A percentile compares a stretch with the other conserved stretches of the same genome.
phyloP scores from a whole-genome alignment of 2,113 vertebrate genomes.

The Tonatia bakeri region DNA sequence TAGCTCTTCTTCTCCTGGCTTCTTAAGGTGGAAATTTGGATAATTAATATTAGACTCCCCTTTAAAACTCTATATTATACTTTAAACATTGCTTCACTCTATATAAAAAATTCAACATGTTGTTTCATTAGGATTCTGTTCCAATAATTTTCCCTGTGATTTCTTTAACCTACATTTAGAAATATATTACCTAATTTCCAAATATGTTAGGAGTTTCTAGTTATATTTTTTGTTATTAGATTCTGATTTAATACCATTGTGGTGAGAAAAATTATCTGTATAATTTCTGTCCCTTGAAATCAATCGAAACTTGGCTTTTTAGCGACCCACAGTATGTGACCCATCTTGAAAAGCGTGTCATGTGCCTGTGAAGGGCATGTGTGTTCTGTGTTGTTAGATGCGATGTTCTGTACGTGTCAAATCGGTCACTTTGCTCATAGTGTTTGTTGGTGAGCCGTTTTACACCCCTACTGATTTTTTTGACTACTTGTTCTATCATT shows the following conservation, averaged over 20 bases:
- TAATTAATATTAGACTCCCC: not conserved
- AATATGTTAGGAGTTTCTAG: not conserved
- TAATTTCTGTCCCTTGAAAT: not conserved
- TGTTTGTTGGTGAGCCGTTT: not conserved
- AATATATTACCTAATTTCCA: not conserved
- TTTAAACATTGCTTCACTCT: not conserved
- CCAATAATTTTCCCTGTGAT: not conserved
- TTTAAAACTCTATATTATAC: not conserved
- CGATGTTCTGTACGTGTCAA: not conserved
- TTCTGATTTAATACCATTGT: not conserved
- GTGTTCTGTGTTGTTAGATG: not conserved
- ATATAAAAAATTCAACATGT: not conserved
- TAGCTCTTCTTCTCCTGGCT: not conserved
- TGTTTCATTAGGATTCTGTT: not conserved
- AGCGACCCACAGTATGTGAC: not conserved
- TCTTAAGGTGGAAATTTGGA: not conserved
- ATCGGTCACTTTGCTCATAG: not conserved
- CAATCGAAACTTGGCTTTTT: not conserved
- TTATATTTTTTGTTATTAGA: not conserved
- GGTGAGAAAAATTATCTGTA: not conserved
- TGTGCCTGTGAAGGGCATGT: not conserved
- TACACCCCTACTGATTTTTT: not conserved
- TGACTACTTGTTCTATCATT: not conserved
- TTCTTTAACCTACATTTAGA: not conserved
- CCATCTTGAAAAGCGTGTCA: not conserved